Evolutionary conservation across 2,113 vertebrate genomes (phyloP).

Genomic region (Ochotona curzoniae): DNA sequence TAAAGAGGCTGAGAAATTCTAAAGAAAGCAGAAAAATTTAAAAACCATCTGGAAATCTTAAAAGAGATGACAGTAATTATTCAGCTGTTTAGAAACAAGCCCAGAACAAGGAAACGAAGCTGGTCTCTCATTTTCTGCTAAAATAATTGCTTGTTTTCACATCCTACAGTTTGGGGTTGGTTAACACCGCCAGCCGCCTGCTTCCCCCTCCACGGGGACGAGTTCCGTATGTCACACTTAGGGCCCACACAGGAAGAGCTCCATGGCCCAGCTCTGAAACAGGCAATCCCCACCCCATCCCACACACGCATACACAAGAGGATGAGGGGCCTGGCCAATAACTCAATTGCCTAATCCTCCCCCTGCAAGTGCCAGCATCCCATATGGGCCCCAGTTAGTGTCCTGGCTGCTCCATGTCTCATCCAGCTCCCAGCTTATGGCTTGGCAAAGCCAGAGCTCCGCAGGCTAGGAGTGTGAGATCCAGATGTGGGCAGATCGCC

Average conservation of each 20-base stretch:
- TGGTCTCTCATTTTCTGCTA: constrained; percentile 75
- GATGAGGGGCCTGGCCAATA: no score
- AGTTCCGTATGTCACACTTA: neutral
- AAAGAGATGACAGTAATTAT: constrained; percentile 78
- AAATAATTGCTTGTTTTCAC: constrained; percentile 78
- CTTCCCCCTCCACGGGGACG: neutral
- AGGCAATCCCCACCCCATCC: no score
- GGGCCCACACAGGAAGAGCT: neutral
- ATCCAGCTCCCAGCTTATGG: no score
- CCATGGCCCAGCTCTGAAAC: accelerated
- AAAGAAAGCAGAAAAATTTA: constrained; percentile 74
- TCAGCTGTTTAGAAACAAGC: constrained; percentile 81
- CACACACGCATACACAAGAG: no score
- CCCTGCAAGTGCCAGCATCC: no score
- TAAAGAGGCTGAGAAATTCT: constrained; percentile 72
- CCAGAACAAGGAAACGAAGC: constrained; percentile 68
- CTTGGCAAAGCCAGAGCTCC: no score
- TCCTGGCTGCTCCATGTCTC: no score
- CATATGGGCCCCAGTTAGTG: no score
- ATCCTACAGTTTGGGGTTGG: constrained; percentile 32
- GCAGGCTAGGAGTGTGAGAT: neutral
- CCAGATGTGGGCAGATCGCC: accelerated
- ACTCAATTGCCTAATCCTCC: no score
- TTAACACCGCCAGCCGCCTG: neutral
- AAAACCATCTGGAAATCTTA: constrained; percentile 81